Base-by-base conservation (phyloP, 2,797 vertebrate genomes). In the Brachyrhaphis roseni region DNA sequence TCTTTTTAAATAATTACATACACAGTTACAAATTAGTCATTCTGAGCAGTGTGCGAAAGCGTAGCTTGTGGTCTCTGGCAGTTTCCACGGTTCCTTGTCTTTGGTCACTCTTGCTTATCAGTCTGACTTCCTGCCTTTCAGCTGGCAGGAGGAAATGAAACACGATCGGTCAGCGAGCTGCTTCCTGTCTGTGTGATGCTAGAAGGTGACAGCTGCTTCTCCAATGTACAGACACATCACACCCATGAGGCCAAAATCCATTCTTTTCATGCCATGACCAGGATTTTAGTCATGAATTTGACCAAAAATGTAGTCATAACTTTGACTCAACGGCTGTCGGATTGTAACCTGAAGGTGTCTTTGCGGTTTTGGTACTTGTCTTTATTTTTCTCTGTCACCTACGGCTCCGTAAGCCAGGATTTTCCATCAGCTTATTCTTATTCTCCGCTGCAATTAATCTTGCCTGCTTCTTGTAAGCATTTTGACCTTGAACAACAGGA, bases 51-150 rank as follows among this genome's bases (percentile, higher is more conserved):
- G 49, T 73, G 78, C 23, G 66, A 16, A 71, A 26, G 80, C 59
- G 73, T 23, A 41, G n/a, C 78, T 36, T 53, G 71, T 77, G 62
- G 4, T 79, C 45, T 55, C 75, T 57, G 62, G 18, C 45, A 80
- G 75, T 5, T 83, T 79, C 47, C 55, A 74, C 71, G 64, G 75
- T 43, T 72, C 74, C 81, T 85, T 86, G 83, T 87, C 83, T 81
- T 74, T 51, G 72, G 47, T 51, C 75, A 57, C 46, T 83, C 62
- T 78, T 82, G 75, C 84, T 90, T 88, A 90, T 88, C 85, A 78
- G 64, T 57, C 46, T 16, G 71, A 82, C 90, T 91, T 95, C 90
- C 92, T 93, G 88, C 81, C 89, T 83, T 88, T 83, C 49, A 85
- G 82, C 76, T 77, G 59, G 45, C 28, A 34, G 77, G 34, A 80